These are phyloP conservation scores for Psittacula echo DNA, from an alignment of 2,797 vertebrate species.

Conservation along the genomic window DNA sequence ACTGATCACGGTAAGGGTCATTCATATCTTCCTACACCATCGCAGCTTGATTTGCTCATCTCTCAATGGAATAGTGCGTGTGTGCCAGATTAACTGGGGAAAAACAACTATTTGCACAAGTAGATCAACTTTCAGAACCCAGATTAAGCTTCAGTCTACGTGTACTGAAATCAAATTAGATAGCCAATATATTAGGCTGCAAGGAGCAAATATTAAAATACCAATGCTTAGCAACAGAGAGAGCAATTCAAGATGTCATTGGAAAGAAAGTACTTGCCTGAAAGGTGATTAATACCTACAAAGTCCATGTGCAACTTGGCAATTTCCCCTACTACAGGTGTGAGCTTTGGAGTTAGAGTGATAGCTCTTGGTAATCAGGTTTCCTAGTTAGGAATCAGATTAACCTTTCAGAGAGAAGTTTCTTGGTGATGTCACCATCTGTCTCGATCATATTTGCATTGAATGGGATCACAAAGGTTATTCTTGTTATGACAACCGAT, in stretches of 20 bases:
- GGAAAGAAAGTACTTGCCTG: not conserved
- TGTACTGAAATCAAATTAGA: slow-evolving; percentile 3
- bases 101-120: slow-evolving; percentile 12
- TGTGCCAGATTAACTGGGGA: not conserved
- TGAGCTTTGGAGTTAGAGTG: not conserved
- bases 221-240: not conserved
- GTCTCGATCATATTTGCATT: not conserved
- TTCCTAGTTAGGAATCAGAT: not conserved
- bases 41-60: not conserved
- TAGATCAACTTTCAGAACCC: not conserved
- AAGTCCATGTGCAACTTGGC: not conserved
- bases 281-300: not conserved
- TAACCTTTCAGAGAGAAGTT: slow-evolving; percentile 36
- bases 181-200: not conserved
- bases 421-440: slow-evolving; percentile 22
- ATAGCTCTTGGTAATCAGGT: not conserved
- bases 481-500: not conserved
- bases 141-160: slow-evolving; percentile 2
- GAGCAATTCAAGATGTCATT: not conserved
- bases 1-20: not conserved
- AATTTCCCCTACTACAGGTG: not conserved
- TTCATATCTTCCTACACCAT: not conserved
- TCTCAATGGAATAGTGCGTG: not conserved
- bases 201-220: slow-evolving; percentile 28
- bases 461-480: not conserved